Base-by-base conservation (phyloP, 2,113 vertebrate species). In the Ptychochromis oligacanthus region DNA sequence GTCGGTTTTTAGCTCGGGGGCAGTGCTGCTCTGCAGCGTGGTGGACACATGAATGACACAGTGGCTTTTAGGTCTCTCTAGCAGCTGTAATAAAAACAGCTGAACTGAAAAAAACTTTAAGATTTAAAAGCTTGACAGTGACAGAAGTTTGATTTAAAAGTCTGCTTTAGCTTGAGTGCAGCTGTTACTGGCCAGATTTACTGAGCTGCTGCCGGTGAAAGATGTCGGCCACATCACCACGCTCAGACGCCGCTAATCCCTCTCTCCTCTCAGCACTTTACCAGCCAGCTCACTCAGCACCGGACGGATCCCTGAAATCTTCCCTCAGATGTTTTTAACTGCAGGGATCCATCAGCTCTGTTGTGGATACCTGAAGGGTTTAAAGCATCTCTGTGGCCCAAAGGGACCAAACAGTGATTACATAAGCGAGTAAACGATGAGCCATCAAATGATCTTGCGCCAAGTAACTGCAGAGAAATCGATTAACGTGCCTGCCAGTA, bases 401-500 rank as follows among this genome's bases (percentile, higher is more conserved):
- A 18, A 10, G n/a, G 60, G 46, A 22, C 49, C 77, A 62, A 79
- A 40, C 59, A 52, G 54, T 2, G 1, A 46, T 36, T 61, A 17
- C 59, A 36, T 20, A 10, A 52, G 28, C 4, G 9, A n/a, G 46
- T 78, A 52, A 62, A 78, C 43, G n/a, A 36, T 36, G 28, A 13
- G 18, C 59, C n/a, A 52, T 61, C 1, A 10, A 36, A 34, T 0
- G 0, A n/a, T 62, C 36, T n/a, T 20, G 70, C 3, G 34, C 61
- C 80, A 43, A 54, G 46, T n/a, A 54, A 40, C 76, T 58, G 67
- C 38, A 65, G 55, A 81, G 28, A 65, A 80, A 40, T 4, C 6
- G 40, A 84, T 81, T 24, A 77, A 72, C n/a, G 3, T 10, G 40
- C 8, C 78, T 67, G 74, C 72, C 78, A 74, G 78, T 20, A 56